These are phyloP conservation scores for Leiothrix lutea DNA, from an alignment of 2,113 vertebrate species.

Conservation along the genomic window DNA sequence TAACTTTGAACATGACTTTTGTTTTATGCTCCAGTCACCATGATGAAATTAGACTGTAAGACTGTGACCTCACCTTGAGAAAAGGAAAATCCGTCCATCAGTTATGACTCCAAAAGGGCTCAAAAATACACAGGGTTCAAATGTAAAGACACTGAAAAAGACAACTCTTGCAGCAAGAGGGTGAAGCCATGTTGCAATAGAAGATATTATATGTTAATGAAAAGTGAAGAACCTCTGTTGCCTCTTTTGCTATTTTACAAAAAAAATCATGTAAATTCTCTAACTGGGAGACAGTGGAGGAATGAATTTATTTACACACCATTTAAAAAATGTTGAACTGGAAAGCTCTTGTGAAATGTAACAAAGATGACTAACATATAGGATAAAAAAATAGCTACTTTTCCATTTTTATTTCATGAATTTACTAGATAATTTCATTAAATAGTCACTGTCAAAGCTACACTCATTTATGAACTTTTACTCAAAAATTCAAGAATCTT, in stretches of 20 bases:
- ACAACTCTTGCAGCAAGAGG: neutral
- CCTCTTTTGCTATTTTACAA: neutral
- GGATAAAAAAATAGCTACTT: neutral
- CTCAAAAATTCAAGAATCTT: neutral
- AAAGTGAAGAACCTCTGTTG: rapidly evolving
- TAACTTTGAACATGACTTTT: neutral
- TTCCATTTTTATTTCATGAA: neutral
- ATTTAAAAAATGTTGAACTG: neutral
- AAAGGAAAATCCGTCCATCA: neutral
- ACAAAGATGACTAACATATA: neutral
- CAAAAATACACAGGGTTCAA: neutral
- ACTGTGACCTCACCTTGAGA: neutral
- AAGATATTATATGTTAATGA: neutral
- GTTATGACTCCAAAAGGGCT: neutral
- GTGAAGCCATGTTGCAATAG: neutral
- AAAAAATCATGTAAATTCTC: neutral
- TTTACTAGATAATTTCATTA: neutral
- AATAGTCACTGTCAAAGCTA: neutral
- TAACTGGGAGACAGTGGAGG: neutral
- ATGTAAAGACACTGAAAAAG: neutral
- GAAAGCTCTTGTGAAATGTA: neutral
- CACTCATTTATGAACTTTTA: neutral
- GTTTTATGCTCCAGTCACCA: neutral
- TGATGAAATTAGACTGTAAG: neutral
- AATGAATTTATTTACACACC: neutral